Evolutionary conservation across 2,113 vertebrate genomes (phyloP).

Genomic region (Tachuris rubrigastra): DNA sequence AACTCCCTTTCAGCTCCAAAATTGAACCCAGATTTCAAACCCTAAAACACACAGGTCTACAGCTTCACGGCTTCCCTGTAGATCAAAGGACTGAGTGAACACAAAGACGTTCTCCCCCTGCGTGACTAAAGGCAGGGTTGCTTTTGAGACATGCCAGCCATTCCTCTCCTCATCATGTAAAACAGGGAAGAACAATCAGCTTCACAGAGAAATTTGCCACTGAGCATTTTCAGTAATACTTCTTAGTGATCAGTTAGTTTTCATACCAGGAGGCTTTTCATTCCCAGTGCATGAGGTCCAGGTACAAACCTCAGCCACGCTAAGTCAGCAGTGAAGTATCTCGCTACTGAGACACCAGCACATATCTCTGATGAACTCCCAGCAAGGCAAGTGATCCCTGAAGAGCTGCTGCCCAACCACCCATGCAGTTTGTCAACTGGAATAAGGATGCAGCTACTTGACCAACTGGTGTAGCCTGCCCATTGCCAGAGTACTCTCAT

Average conservation of each 20-base stretch:
- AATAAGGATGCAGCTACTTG: not conserved
- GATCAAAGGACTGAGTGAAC: not conserved
- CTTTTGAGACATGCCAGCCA: constrained; percentile 28
- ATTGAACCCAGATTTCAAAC: constrained; percentile 34
- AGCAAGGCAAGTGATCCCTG: not conserved
- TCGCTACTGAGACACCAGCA: not conserved
- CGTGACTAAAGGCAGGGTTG: not conserved
- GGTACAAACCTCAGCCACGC: not conserved
- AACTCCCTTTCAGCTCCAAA: constrained; percentile 26
- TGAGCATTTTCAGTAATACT: constrained; percentile 18
- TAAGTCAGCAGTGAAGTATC: not conserved
- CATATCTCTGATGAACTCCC: not conserved
- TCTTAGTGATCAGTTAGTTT: constrained; percentile 24
- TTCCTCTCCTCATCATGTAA: constrained; percentile 47
- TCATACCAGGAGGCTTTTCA: constrained; percentile 24
- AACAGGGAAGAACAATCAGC: constrained; percentile 47
- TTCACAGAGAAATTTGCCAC: constrained; percentile 33
- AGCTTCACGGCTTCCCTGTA: constrained; percentile 6
- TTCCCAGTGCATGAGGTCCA: not conserved
- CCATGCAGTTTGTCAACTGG: not conserved
- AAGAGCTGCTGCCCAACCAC: not conserved
- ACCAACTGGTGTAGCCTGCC: not conserved
- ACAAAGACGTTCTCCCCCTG: constrained; percentile 25
- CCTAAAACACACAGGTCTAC: constrained; percentile 17
- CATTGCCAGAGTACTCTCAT: not conserved